phyloP scores from a whole-genome alignment of 92 coral and sea anemone species.

The Epizoanthus stellaris region DNA sequence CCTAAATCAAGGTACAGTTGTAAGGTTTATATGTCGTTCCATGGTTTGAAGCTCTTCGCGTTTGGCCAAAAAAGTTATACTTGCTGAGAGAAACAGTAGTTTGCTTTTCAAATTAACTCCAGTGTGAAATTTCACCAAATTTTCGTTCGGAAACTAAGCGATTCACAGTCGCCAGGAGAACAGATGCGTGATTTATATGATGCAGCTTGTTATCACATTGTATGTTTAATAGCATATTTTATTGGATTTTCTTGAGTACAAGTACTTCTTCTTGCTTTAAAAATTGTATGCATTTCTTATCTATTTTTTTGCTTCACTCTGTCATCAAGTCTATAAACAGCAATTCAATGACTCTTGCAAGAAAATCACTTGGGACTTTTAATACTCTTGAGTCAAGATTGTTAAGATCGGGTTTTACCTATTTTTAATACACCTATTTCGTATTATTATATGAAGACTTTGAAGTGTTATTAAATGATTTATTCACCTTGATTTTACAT shows the following conservation, averaged over 20 bases:
- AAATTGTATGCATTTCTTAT: not conserved
- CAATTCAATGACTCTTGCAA: no score
- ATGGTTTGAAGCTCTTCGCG: constrained; percentile 9
- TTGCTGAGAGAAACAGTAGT: not conserved
- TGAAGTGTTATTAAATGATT: no score
- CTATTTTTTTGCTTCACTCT: not conserved
- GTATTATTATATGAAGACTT: no score
- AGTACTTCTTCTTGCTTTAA: not conserved
- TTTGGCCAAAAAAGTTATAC: not conserved
- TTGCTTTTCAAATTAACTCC: not conserved
- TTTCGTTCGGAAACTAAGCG: not conserved
- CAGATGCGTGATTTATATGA: constrained; percentile 26
- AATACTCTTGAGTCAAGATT: no score
- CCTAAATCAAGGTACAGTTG: not conserved
- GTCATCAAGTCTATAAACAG: no score
- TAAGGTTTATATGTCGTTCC: not conserved
- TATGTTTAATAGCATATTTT: not conserved
- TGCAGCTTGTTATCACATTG: not conserved
- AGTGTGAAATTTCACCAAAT: not conserved
- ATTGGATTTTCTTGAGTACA: constrained; percentile 8
- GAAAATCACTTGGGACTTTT: no score
- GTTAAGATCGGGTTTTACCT: no score
- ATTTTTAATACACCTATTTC: no score
- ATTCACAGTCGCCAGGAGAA: constrained; percentile 9
- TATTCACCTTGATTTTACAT: no score